Base-by-base conservation (phyloP, 30 jellyfish, hydroid and myxozoan species). In the Nemopilema nomurai region DNA sequence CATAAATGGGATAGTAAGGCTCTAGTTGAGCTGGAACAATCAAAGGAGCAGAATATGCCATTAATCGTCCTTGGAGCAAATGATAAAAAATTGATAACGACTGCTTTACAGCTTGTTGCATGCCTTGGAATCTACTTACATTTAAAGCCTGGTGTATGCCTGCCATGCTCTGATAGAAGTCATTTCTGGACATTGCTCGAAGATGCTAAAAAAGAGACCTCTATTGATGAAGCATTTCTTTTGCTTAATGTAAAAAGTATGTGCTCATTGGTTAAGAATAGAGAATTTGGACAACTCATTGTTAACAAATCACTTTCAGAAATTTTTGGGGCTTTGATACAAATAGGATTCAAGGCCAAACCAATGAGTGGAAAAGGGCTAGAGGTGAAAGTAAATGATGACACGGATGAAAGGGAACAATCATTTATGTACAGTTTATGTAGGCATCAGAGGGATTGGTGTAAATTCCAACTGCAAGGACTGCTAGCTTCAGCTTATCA, bases 361-460 rank as follows among this genome's bases (percentile, higher is more conserved):
- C 82, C 75, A 32, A 26, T 23, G 28, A 28, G 63, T 20, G 28
- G 16, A 57, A 31, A 21, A 23, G 71, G 23, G 6, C 57, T 13
- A 17, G 32, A 77, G 18, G 1, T 16, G 1, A 4, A 27, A 1
- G 31, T 28, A 23, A 53, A 51, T 23, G 82, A 72, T 1, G 24
- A 4, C 30, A 3, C 67, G 1, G 28, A 9, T 8, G 1, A 20
- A 9, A 53, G 9, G 62, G 33, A 0, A 4, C 27, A 22, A 23
- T 6, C 13, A 49, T 41, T 4, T 18, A 30, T n/a, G 18, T 16
- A 8, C 23, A 19, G 26, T 41, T 68, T 92, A 20, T 92, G 97
- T 70, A 66, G 65, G 1, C 96, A 83, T 77, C 96, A 87, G 77
- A 65, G 77, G 67, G 89, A 31, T 31, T 86, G 97, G 96, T 92